A percentile compares a stretch with the other conserved stretches of the same genome.
Evolutionary conservation across 2,113 vertebrate genomes (phyloP).

Genomic region (Miniopterus natalensis): DNA sequence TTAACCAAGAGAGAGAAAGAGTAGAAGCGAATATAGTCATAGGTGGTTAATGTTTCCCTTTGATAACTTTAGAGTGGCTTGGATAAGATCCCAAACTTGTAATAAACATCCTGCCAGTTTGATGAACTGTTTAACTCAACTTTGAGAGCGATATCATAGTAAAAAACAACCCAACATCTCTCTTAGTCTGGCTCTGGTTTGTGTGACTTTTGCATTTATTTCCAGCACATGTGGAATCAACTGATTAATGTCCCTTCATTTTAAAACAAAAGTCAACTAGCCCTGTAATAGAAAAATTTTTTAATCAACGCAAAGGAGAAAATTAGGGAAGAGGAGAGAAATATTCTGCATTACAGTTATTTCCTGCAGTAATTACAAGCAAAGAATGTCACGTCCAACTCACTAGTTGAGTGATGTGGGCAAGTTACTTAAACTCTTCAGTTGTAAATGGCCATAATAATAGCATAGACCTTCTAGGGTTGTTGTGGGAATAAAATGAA

Average conservation of each 20-base stretch:
- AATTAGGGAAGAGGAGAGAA: not conserved
- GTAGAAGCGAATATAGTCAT: not conserved
- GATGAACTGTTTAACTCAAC: conserved; percentile 38
- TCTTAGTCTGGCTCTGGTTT: not conserved
- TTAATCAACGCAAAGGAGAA: not conserved
- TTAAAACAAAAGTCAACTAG: not conserved
- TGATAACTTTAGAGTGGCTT: conserved; percentile 23
- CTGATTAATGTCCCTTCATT: not conserved
- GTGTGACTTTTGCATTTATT: conserved; percentile 27
- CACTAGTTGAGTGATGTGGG: not conserved
- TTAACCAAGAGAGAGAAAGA: not conserved
- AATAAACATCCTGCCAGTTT: conserved; percentile 40
- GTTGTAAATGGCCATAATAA: not conserved
- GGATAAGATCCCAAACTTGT: not conserved
- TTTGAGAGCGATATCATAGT: not conserved
- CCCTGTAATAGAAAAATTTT: not conserved
- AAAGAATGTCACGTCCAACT: not conserved
- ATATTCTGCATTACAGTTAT: not conserved
- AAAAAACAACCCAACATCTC: conserved; percentile 1
- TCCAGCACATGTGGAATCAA: not conserved
- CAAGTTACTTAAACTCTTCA: not conserved
- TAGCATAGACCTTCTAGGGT: not conserved
- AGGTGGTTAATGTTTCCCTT: not conserved
- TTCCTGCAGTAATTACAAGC: not conserved
- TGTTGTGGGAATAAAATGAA: conserved; percentile 3